Evolutionary conservation across 2,113 vertebrate species (phyloP), one percentile per base, ranked within the genome.

Genomic region (Prietella phreatophila): DNA sequence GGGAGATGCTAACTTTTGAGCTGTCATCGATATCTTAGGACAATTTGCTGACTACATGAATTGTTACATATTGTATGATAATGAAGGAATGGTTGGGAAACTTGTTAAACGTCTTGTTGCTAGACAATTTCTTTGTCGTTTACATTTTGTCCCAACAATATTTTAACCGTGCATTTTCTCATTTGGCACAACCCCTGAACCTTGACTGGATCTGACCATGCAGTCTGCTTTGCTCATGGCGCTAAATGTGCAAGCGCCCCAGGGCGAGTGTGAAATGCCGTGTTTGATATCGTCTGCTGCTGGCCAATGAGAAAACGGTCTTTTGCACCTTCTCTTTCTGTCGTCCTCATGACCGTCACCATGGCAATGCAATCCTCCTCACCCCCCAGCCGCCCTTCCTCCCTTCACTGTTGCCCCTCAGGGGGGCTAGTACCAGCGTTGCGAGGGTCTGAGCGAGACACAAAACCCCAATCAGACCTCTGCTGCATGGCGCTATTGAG

Each of bases 201-300:
- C 89, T 65, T 42, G 60, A 83, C 61, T 82, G 90, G 91, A 91
- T 91, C 93, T 91, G 91, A 85, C 91, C 92, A 27, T 30, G 93
- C 93, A 50, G 47, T 50, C 47, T 93, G 92, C 89, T 90, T 69
- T 91, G 88, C 91, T 91, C 91, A 92, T 89, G 8, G 13, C 73
- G 47, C 42, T 50, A 53, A 50, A 78, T 50, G 75, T n/a, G 42
- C 42, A 90, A 88, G 84, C 36, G 69, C 79, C 88, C 69, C 69
- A 83, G 75, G 90, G 81, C 90, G 76, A 88, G 90, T 92, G 93
- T 92, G 86, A 94, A 94, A 94, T 91, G 91, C 89, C 87, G 89
- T 91, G 87, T 93, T 93, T 92, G 92, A 88, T 92, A 91, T 89
- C 83, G 89, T 91, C 92, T 91, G 87, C 84, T 87, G 85, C 83